These are phyloP conservation scores for Acleris literana DNA, from an alignment of 2,888 invertebrate species.

Conservation along the genomic window DNA sequence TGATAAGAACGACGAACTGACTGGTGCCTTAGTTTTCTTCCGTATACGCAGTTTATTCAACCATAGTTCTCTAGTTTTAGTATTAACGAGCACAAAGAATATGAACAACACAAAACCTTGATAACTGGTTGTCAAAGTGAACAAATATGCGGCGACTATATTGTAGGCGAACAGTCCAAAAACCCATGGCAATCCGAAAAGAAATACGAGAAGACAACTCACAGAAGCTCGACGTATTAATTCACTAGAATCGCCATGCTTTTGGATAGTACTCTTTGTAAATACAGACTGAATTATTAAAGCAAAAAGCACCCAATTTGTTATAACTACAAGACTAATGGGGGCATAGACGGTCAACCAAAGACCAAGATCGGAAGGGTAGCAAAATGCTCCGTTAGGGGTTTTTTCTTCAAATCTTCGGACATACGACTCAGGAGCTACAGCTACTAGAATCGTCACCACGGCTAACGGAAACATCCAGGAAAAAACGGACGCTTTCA, in stretches of 20 bases:
- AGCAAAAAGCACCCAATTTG: constrained; percentile 72
- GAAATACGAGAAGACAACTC: constrained; percentile 71
- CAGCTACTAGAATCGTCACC: constrained; percentile 53
- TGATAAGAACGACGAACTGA: constrained; percentile 41
- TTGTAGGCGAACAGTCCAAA: constrained; percentile 58
- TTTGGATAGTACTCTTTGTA: constrained; percentile 52
- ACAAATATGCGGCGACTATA: constrained; percentile 67
- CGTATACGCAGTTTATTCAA: constrained; percentile 42
- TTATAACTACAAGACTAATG: constrained; percentile 59
- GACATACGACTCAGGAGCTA: constrained; percentile 57
- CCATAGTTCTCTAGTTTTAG: constrained; percentile 64
- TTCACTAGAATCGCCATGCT: constrained; percentile 54
- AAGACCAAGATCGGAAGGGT: constrained; percentile 64
- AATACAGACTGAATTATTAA: constrained; percentile 64
- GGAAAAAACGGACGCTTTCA: constrained; percentile 79
- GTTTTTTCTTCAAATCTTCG: constrained; percentile 42
- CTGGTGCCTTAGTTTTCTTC: constrained; percentile 41
- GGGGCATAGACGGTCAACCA: constrained; percentile 72
- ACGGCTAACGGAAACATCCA: constrained; percentile 77
- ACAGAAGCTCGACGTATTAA: constrained; percentile 65
- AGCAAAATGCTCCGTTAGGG: constrained; percentile 58
- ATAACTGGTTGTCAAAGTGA: constrained; percentile 70
- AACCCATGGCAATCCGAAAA: constrained; percentile 75
- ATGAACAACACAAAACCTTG: constrained; percentile 76
- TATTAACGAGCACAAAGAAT: constrained; percentile 72